These are phyloP conservation scores for Homalodisca vitripennis DNA, from an alignment of 1,140 invertebrate species.

Conservation along the genomic window DNA sequence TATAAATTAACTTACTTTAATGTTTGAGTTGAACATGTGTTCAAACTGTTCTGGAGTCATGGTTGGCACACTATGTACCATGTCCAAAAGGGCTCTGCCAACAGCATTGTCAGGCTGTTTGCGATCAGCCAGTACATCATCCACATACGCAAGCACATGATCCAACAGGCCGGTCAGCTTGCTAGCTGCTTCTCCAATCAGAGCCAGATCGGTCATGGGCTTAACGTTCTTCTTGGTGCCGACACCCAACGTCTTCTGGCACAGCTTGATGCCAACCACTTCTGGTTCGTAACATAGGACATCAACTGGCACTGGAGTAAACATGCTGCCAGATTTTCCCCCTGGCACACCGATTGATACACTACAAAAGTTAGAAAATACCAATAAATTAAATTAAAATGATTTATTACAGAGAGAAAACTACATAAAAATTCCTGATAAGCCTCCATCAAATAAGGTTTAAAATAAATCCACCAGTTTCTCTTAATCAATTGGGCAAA, in stretches of 20 bases:
- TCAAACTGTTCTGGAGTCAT: constrained; percentile 89
- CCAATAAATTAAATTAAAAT: too few relatives aligned
- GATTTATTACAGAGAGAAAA: too few relatives aligned
- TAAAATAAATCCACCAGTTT: too few relatives aligned
- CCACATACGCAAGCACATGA: constrained; percentile 82
- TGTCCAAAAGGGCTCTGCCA: constrained; percentile 81
- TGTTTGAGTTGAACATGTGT: constrained; percentile 92
- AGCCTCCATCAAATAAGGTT: too few relatives aligned
- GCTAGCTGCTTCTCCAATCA: constrained; percentile 77
- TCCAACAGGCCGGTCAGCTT: constrained; percentile 76
- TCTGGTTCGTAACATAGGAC: constrained; percentile 89
- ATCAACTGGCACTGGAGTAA: constrained; percentile 86
- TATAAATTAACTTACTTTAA: constrained; percentile 62
- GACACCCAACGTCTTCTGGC: constrained; percentile 65
- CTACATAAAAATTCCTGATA: too few relatives aligned
- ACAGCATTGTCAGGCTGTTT: constrained; percentile 72
- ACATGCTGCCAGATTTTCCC: constrained; percentile 94
- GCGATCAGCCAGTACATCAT: constrained; percentile 76
- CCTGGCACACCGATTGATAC: constrained; percentile 80
- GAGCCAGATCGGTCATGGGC: constrained; percentile 80
- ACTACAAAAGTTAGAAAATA: too few relatives aligned
- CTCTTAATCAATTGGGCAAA: too few relatives aligned
- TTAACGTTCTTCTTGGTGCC: constrained; percentile 58
- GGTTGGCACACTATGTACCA: constrained; percentile 88
- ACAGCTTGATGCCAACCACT: constrained; percentile 70